Base-by-base conservation (phyloP, 2,113 vertebrate genomes). In the Centropus unirufus region DNA sequence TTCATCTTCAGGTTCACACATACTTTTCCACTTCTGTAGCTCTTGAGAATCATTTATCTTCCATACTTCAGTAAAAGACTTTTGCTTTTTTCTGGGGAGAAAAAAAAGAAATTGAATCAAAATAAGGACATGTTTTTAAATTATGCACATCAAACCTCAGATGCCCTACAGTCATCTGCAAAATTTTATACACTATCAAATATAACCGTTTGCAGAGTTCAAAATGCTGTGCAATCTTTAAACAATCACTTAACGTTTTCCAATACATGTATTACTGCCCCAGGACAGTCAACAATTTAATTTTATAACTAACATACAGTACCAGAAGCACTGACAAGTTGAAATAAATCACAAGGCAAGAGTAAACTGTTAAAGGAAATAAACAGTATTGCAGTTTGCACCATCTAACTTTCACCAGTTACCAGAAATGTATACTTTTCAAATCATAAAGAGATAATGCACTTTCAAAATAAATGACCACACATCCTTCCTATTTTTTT, bases 31-130 rank as follows among this genome's bases (percentile, higher is more conserved):
- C 59, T 94, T 94, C 57, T 92, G 94, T 46, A 98, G 89, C 29
- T 97, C 97, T 90, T 95, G 83, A 78, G 89, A 69, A 86, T 93
- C 68, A 47, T 87, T 87, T 73, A 96, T 91, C 14, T 47, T 96
- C 98, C 98, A 98, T 8, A 96, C 58, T 62, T 96, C 94, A 69
- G 92, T 66, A 97, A 98, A 98, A 54, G 72, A 94, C 75, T 96
- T 97, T 0, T 98, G 93, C 13, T 90, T 97, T 90, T 96, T 97
- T 83, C 98, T 98, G 19, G 5, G 12, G 16, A 49, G 69, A 17
- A 26, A 26, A 83, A 88, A 70, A 67, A 82, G 77, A 11, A 59
- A 66, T 93, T 19, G 16, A 72, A 9, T 86, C 64, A 91, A 92
- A 93, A 92, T 59, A 70, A 1, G 14, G 61, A 68, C 29, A 82